A percentile compares a stretch with the other conserved stretches of the same genome.
Conservation (phyloP, 2,797 vertebrate species). For the Acanthurus leucopareius region DNA sequence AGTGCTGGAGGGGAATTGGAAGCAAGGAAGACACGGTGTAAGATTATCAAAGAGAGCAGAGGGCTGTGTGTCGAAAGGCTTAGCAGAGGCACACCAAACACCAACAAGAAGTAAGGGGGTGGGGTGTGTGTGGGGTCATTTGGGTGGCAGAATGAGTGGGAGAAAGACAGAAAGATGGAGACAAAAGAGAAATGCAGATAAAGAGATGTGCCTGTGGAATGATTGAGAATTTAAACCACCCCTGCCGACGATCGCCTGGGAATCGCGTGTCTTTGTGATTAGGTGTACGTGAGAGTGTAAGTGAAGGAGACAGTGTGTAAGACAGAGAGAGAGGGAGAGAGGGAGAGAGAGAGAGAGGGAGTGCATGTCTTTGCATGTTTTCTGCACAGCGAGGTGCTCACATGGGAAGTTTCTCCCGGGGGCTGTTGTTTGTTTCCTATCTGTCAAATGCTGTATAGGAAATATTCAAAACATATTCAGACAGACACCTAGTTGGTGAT, state of each 20-base stretch:
- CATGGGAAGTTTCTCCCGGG: conserved; percentile 55
- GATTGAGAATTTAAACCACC: conserved; percentile 51
- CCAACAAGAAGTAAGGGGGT: conserved; percentile 27
- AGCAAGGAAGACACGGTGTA: conserved; percentile 61
- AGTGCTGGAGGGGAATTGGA: conserved; percentile 55
- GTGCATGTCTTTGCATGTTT: conserved; percentile 25
- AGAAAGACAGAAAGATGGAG: conserved; percentile 20
- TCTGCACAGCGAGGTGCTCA: conserved; percentile 42
- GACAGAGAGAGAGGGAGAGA: neutral
- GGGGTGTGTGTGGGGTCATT: conserved; percentile 43
- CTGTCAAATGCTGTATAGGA: conserved; percentile 68
- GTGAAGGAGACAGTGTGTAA: conserved; percentile 3
- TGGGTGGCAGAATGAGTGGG: conserved; percentile 43
- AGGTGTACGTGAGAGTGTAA: conserved; percentile 14
- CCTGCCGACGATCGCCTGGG: conserved; percentile 46
- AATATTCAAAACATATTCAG: conserved; percentile 71
- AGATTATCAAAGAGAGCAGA: conserved; percentile 72
- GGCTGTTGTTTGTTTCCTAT: conserved; percentile 76
- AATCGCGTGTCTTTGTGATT: conserved; percentile 43
- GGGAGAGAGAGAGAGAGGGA: neutral
- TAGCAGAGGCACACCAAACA: conserved; percentile 59
- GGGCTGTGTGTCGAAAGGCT: conserved; percentile 66
- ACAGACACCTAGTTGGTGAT: conserved; percentile 55
- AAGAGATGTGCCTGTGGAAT: conserved; percentile 40
- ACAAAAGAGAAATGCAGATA: conserved; percentile 32